phyloP scores from a whole-genome alignment of 2,113 vertebrate genomes.

The Ochotona princeps region DNA sequence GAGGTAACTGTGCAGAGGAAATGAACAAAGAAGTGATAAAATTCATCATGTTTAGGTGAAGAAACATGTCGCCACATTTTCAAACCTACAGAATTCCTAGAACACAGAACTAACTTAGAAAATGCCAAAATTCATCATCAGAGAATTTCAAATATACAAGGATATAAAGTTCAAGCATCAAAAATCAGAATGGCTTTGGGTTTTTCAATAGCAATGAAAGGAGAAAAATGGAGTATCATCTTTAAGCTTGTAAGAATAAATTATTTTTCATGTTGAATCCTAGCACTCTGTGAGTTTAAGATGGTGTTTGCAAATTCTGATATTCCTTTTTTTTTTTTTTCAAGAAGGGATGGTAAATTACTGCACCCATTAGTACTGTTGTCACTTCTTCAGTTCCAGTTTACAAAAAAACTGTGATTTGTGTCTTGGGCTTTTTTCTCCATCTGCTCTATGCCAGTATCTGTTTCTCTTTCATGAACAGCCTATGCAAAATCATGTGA shows the following conservation, averaged over 20 bases:
- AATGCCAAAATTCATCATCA: background rate
- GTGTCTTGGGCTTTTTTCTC: background rate
- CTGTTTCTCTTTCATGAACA: background rate
- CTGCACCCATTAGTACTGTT: background rate
- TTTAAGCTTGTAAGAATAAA: constrained; percentile 1
- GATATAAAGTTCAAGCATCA: background rate
- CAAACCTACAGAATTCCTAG: background rate
- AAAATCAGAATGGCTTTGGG: background rate
- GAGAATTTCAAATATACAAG: background rate
- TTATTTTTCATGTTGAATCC: constrained; percentile 6
- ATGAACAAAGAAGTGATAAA: background rate
- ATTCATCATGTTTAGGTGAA: no score
- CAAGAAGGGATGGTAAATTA: no score
- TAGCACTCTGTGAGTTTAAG: background rate
- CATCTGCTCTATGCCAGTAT: no score
- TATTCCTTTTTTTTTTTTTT: background rate
- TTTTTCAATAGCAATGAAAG: background rate
- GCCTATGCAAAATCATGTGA: background rate
- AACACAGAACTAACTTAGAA: background rate
- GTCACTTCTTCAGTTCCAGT: background rate
- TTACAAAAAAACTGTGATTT: background rate
- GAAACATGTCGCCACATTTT: background rate
- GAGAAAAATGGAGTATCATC: constrained; percentile 6
- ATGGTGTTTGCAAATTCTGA: background rate
- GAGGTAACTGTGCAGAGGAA: background rate